Evolutionary conservation across 2,113 vertebrate genomes (phyloP).

Genomic region (Speoplatyrhinus poulsoni): DNA sequence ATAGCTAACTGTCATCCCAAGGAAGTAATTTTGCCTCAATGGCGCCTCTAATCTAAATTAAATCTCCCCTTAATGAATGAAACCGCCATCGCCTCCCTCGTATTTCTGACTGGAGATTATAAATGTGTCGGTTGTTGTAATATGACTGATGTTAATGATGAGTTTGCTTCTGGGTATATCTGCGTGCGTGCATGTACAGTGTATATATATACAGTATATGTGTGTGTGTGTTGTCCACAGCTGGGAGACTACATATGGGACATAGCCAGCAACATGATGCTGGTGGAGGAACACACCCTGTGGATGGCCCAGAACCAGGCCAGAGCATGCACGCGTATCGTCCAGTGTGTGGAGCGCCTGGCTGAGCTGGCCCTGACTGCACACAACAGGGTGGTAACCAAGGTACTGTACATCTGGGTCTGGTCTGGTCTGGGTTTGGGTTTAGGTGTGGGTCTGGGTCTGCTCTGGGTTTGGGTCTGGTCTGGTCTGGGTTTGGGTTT

Average conservation of each 20-base stretch:
- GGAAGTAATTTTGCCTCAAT: slow-evolving; percentile 62
- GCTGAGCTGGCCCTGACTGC: slow-evolving; percentile 76
- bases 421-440: too few species aligned
- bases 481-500: too few species aligned
- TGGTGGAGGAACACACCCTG: slow-evolving; percentile 85
- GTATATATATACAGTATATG: background rate
- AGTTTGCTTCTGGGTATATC: slow-evolving; percentile 9
- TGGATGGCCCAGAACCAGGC: slow-evolving; percentile 91
- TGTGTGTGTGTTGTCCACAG: slow-evolving; percentile 60
- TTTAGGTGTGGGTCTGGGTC: too few species aligned
- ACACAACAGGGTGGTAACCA: slow-evolving; percentile 79
- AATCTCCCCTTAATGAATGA: slow-evolving; percentile 73
- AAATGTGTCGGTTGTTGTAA: slow-evolving; percentile 56
- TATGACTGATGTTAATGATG: slow-evolving; percentile 54
- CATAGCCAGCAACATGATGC: slow-evolving; percentile 90
- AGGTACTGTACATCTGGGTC: slow-evolving; percentile 71
- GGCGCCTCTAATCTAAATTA: slow-evolving; percentile 74
- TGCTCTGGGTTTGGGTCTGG: too few species aligned
- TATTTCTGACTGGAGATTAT: slow-evolving; percentile 57
- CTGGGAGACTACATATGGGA: slow-evolving; percentile 82
- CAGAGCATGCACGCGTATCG: slow-evolving; percentile 86
- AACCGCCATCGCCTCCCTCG: slow-evolving; percentile 55
- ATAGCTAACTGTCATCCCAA: slow-evolving; percentile 57
- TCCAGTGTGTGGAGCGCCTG: slow-evolving; percentile 85
- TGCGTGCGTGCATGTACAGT: background rate